Percentiles rank a stretch among this genome's conserved stretches.
phyloP scores from a whole-genome alignment of 2,113 vertebrate species.

The Bagarius yarrelli region DNA sequence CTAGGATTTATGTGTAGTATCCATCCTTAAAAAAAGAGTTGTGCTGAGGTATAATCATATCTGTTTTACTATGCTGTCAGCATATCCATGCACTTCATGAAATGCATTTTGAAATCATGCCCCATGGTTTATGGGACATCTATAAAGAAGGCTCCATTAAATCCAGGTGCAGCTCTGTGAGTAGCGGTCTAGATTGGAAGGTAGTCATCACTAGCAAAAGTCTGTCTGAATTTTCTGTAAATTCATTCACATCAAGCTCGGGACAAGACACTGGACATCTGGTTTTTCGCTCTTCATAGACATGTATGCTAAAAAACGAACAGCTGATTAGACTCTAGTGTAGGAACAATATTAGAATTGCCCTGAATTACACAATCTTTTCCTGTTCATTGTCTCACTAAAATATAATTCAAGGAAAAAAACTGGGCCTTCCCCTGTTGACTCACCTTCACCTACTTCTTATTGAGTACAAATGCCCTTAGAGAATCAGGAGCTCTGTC shows the following conservation, averaged over 20 bases:
- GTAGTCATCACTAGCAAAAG: slow-evolving; percentile 35
- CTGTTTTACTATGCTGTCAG: slow-evolving; percentile 52
- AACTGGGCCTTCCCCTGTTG: slow-evolving; percentile 30
- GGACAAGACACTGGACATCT: slow-evolving; percentile 48
- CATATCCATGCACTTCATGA: slow-evolving; percentile 53
- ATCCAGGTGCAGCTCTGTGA: slow-evolving; percentile 46
- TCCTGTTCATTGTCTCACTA: slow-evolving; percentile 32
- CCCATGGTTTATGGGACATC: slow-evolving; percentile 52
- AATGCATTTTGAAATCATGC: slow-evolving; percentile 53
- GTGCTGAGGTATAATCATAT: slow-evolving; percentile 47
- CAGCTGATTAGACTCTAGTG: slow-evolving; percentile 42
- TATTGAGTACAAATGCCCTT: slow-evolving; percentile 40
- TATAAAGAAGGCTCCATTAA: slow-evolving; percentile 42
- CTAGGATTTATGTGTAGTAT: slow-evolving; percentile 35
- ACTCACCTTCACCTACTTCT: slow-evolving; percentile 44
- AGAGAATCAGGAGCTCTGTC: slow-evolving; percentile 44
- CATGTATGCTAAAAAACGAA: slow-evolving; percentile 20
- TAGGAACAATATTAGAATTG: slow-evolving; percentile 35
- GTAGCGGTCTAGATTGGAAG: slow-evolving; percentile 17
- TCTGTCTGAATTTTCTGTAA: slow-evolving; percentile 31
- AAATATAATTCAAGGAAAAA: slow-evolving; percentile 42
- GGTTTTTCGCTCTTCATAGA: slow-evolving; percentile 35
- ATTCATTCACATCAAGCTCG: slow-evolving; percentile 32
- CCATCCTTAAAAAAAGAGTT: slow-evolving; percentile 33
- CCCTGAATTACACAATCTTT: slow-evolving; percentile 44